A percentile compares a stretch with the other conserved stretches of the same genome.
Evolutionary conservation across 1,140 invertebrate genomes (phyloP).

Genomic region (Ceratitis capitata): DNA sequence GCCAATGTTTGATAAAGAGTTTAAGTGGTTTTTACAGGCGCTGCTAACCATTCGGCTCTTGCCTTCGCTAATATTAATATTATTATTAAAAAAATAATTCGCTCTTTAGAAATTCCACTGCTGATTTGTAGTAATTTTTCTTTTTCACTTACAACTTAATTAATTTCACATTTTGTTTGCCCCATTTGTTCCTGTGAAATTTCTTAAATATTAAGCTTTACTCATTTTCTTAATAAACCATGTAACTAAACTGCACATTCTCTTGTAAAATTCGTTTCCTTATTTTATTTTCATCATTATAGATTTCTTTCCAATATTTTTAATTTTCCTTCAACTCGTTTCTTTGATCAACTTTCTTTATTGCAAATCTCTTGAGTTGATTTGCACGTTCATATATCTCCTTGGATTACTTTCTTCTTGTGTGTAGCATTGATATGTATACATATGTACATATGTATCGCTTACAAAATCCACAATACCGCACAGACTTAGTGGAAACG

Average conservation of each 20-base stretch:
- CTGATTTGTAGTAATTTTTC: too few species aligned
- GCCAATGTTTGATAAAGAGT: too few species aligned
- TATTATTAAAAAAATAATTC: too few species aligned
- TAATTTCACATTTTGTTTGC: background rate
- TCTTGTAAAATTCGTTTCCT: background rate
- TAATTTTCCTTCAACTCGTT: background rate
- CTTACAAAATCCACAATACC: background rate
- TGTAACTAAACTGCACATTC: too few species aligned
- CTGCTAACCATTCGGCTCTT: too few species aligned
- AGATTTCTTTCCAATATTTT: background rate
- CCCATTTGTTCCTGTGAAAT: too few species aligned
- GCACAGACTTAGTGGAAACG: background rate
- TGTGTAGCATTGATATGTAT: background rate
- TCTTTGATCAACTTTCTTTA: background rate
- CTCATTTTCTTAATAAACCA: too few species aligned
- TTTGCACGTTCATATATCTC: background rate
- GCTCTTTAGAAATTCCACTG: too few species aligned
- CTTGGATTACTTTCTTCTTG: background rate
- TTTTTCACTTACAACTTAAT: background rate
- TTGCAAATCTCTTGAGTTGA: background rate
- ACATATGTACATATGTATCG: background rate
- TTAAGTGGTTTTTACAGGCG: too few species aligned
- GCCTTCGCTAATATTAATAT: too few species aligned
- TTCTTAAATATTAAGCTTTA: too few species aligned
- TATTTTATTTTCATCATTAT: background rate